Conservation (phyloP, 2,797 vertebrate species). For the Hyperoplus immaculatus region DNA sequence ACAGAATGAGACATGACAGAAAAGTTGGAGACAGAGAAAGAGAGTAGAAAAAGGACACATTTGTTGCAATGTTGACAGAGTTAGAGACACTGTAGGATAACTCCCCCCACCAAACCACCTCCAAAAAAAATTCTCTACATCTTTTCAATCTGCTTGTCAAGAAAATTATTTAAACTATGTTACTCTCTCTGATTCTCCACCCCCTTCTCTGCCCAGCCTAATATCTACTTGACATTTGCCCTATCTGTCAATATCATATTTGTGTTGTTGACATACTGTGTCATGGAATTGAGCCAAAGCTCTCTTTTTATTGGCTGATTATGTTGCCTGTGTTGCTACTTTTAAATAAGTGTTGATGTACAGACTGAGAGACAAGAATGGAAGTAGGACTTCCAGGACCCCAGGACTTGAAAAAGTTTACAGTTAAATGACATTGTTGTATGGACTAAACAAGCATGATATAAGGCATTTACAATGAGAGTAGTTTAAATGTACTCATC, state of each 20-base stretch:
- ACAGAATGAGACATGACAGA: conserved; percentile 47
- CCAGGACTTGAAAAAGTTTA: too few species aligned
- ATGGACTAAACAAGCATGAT: background rate
- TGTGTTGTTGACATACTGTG: conserved; percentile 53
- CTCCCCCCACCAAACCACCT: background rate
- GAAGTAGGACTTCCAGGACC: background rate
- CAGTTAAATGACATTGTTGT: background rate
- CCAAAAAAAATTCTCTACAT: conserved; percentile 38
- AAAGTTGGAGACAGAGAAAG: conserved; percentile 1
- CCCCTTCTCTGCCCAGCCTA: conserved; percentile 35
- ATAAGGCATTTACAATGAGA: too few species aligned
- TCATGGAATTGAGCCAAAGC: conserved; percentile 69
- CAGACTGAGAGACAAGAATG: conserved; percentile 9
- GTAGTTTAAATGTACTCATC: background rate
- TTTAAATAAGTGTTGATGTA: conserved; percentile 56
- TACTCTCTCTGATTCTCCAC: background rate
- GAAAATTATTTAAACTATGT: conserved; percentile 60
- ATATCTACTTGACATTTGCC: conserved; percentile 61
- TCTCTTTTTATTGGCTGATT: conserved; percentile 59
- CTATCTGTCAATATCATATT: conserved; percentile 64
- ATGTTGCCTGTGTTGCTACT: conserved; percentile 33
- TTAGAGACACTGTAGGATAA: conserved; percentile 47
- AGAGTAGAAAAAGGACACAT: conserved; percentile 35
- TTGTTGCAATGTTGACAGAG: conserved; percentile 75
- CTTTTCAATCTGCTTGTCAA: conserved; percentile 75